Evolutionary conservation across 2,888 invertebrate species (phyloP).

Genomic region (Elegia similella): DNA sequence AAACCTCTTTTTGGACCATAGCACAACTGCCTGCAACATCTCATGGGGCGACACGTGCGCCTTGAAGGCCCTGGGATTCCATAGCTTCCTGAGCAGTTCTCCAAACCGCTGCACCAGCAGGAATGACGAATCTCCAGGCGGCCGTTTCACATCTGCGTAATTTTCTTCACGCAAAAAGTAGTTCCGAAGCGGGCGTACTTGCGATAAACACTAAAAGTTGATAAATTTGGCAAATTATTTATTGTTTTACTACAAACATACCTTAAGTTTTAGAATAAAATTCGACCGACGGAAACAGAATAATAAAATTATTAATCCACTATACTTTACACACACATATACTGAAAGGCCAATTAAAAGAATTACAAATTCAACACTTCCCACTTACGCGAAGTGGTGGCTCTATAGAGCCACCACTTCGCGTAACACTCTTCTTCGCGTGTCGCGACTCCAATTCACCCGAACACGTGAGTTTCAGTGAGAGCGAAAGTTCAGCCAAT

Average conservation of each 20-base stretch:
- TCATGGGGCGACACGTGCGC: conserved; percentile 99
- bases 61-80: conserved; percentile 99
- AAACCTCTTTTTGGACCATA: conserved; percentile 98
- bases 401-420: no score
- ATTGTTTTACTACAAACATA: no score
- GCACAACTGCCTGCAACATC: conserved; percentile 98
- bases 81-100: conserved; percentile 97
- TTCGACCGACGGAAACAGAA: no score
- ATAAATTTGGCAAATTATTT: not conserved
- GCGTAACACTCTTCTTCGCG: no score
- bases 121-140: conserved; percentile 97
- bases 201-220: conserved; percentile 90
- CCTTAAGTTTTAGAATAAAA: not conserved
- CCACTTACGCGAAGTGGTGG: no score
- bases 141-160: conserved; percentile 92
- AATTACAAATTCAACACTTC: no score
- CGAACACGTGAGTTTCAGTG: no score
- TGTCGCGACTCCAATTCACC: no score
- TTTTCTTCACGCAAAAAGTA: conserved; percentile 97
- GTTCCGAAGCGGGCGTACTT: conserved; percentile 96
- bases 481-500: no score
- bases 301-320: no score
- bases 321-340: no score
- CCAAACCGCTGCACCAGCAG: conserved; percentile 96
- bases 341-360: no score